Conservation (phyloP, 2,888 invertebrate genomes). For the Cephus spinipes region DNA sequence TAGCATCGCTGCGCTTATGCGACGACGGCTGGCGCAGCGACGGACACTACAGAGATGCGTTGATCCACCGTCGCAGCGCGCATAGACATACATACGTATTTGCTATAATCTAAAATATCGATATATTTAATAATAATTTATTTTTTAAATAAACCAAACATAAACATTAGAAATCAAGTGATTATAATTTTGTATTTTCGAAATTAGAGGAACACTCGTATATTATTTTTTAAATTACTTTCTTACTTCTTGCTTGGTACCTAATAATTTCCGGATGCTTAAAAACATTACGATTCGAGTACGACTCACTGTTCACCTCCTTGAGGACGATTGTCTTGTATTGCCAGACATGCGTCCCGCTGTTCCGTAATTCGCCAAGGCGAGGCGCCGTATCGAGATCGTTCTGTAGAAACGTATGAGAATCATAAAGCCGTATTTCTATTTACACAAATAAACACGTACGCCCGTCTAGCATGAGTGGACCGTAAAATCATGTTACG, state of each 20-base stretch:
- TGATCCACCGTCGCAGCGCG: not conserved
- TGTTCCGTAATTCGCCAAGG: not conserved
- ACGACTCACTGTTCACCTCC: not conserved
- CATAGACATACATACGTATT: not conserved
- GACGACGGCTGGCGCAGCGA: not conserved
- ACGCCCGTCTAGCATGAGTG: not conserved
- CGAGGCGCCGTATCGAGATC: not conserved
- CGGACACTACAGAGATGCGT: not conserved
- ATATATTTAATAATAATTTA: not conserved
- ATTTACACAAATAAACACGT: not conserved
- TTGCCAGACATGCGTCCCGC: not conserved
- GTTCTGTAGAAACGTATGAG: not conserved
- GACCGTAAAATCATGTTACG: slow-evolving; percentile 1
- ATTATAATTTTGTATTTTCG: not conserved
- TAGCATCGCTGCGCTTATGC: not conserved
- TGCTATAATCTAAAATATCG: no score
- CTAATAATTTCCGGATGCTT: not conserved
- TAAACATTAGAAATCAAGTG: not conserved
- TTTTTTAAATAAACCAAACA: not conserved
- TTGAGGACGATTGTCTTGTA: not conserved
- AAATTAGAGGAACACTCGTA: not conserved
- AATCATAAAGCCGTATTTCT: not conserved
- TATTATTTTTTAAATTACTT: not conserved
- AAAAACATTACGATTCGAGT: not conserved
- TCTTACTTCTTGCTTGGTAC: not conserved